phyloP scores from a whole-genome alignment of 1,140 invertebrate species.

The Drosophila nannoptera region DNA sequence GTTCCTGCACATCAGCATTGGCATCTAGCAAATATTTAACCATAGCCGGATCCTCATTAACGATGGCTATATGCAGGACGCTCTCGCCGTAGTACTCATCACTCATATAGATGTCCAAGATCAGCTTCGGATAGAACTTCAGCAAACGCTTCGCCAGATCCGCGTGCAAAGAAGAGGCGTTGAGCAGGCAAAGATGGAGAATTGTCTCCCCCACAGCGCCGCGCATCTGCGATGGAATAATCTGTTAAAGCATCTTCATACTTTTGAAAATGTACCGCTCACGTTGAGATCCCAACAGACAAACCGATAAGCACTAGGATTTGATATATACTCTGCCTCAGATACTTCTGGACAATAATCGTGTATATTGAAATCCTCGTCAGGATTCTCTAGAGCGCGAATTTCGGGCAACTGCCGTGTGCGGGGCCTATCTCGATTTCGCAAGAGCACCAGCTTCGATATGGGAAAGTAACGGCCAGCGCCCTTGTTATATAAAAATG shows the following conservation, averaged over 20 bases:
- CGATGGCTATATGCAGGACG: slow-evolving; percentile 97
- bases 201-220: slow-evolving; percentile 98
- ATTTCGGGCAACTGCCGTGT: slow-evolving; percentile 89
- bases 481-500: slow-evolving; percentile 96
- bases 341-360: slow-evolving; percentile 84
- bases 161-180: slow-evolving; percentile 93
- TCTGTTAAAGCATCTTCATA: neutral
- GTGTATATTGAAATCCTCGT: slow-evolving; percentile 89
- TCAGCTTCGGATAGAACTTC: slow-evolving; percentile 94
- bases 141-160: slow-evolving; percentile 95
- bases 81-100: slow-evolving; percentile 98
- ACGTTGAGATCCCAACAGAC: slow-evolving; percentile 94
- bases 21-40: slow-evolving; percentile 96
- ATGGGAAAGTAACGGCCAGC: slow-evolving; percentile 93
- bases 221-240: slow-evolving; percentile 82
- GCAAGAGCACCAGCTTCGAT: slow-evolving; percentile 89
- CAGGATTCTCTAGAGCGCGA: slow-evolving; percentile 88
- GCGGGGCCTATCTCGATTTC: slow-evolving; percentile 91
- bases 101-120: slow-evolving; percentile 96
- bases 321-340: slow-evolving; percentile 81
- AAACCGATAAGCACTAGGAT: slow-evolving; percentile 85
- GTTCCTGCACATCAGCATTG: slow-evolving; percentile 93
- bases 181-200: slow-evolving; percentile 94
- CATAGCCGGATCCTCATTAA: slow-evolving; percentile 98
- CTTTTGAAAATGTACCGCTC: slow-evolving; percentile 29